A percentile compares a stretch with the other conserved stretches of the same genome.
Conservation (phyloP, 2,797 vertebrate genomes). For the Enteromius mattozi region DNA sequence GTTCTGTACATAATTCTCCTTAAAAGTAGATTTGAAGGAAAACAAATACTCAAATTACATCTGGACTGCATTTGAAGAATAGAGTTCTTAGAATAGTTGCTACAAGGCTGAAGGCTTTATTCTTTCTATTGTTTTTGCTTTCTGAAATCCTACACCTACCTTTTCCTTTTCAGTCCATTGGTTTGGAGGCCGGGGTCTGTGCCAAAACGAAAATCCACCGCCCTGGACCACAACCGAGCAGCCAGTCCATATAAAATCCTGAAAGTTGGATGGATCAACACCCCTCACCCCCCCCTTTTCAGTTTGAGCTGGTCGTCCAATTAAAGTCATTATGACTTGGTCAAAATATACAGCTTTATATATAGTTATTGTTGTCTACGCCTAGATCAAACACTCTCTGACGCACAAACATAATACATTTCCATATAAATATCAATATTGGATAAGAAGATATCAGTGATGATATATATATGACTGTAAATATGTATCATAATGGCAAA, state of each 20-base stretch:
- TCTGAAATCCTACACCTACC: slow-evolving; percentile 23
- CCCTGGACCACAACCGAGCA: slow-evolving; percentile 45
- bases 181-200: slow-evolving; percentile 51
- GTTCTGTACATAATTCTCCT: neutral
- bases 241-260: slow-evolving; percentile 61
- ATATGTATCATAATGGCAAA: slow-evolving; percentile 12
- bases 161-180: slow-evolving; percentile 63
- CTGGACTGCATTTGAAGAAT: neutral
- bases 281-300: neutral
- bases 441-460: neutral
- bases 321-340: neutral
- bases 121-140: neutral
- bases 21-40: neutral
- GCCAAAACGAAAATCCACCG: slow-evolving; percentile 56
- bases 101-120: neutral
- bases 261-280: too few species aligned
- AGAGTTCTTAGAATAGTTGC: neutral
- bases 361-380: neutral
- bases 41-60: neutral
- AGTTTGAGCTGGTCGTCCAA: neutral
- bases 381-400: slow-evolving; percentile 12
- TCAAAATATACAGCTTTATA: neutral
- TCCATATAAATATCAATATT: neutral
- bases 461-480: slow-evolving; percentile 5
- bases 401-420: neutral